These are phyloP conservation scores for Lasiommata megera DNA, from an alignment of 2,888 invertebrate species.

Conservation along the genomic window DNA sequence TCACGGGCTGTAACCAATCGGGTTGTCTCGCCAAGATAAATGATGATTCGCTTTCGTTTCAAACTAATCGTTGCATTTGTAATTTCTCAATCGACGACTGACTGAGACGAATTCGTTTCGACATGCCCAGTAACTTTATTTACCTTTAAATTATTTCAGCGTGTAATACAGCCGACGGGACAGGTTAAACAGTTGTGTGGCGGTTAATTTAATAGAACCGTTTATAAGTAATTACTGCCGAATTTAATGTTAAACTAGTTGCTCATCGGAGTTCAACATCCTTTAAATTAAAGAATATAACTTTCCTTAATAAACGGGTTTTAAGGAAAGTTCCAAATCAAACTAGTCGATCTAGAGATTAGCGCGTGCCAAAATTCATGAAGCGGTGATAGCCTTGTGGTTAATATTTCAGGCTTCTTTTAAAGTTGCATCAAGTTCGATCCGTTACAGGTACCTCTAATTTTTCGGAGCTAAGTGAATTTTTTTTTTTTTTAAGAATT, in stretches of 20 bases:
- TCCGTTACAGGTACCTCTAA: no score
- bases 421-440: no score
- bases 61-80: conserved; percentile 65
- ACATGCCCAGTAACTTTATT: conserved; percentile 50
- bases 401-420: no score
- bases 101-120: conserved; percentile 59
- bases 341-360: no score
- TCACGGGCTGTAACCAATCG: conserved; percentile 47
- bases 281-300: no score
- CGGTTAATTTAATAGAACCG: not conserved
- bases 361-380: no score
- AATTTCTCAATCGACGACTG: conserved; percentile 60
- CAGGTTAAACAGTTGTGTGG: not conserved
- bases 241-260: not conserved
- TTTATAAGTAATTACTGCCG: not conserved
- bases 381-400: no score
- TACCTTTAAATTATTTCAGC: conserved; percentile 34
- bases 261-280: no score
- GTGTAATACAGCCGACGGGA: not conserved
- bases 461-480: no score
- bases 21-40: conserved; percentile 60
- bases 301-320: no score
- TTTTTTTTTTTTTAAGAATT: no score
- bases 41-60: conserved; percentile 57
- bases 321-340: no score